These are phyloP conservation scores for Ophion ventricosus DNA, from an alignment of 2,888 invertebrate species.

Conservation along the genomic window DNA sequence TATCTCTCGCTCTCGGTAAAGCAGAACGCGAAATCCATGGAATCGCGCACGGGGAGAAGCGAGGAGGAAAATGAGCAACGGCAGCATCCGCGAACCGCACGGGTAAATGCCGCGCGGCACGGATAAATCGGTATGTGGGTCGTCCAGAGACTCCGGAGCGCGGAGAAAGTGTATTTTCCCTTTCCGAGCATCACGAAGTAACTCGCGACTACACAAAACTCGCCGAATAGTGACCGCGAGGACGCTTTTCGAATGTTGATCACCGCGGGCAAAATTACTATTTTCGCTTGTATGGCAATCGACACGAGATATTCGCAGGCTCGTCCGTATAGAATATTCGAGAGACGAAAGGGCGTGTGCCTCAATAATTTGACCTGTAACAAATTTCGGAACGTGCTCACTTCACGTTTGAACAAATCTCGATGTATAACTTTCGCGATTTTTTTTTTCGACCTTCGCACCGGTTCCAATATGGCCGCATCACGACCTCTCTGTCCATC, in stretches of 20 bases:
- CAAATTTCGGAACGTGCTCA: not conserved
- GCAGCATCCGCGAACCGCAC: constrained; percentile 65
- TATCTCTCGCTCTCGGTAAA: constrained; percentile 7
- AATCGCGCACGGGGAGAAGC: constrained; percentile 18
- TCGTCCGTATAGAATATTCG: not conserved
- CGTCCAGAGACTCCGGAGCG: constrained; percentile 68
- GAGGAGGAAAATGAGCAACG: constrained; percentile 39
- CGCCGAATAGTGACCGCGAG: constrained; percentile 57
- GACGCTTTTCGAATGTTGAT: constrained; percentile 14
- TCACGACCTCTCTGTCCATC: not conserved
- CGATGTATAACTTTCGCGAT: constrained; percentile 23
- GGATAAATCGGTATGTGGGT: constrained; percentile 81
- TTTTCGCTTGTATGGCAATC: constrained; percentile 9
- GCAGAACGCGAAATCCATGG: constrained; percentile 16
- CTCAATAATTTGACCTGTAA: not conserved
- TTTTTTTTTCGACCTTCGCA: constrained; percentile 22
- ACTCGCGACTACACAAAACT: constrained; percentile 44
- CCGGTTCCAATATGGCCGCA: not conserved
- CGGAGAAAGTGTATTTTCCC: constrained; percentile 81
- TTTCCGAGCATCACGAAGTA: constrained; percentile 66
- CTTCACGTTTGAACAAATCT: not conserved
- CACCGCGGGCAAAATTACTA: not conserved
- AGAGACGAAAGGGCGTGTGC: not conserved
- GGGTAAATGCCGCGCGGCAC: constrained; percentile 63
- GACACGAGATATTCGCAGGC: not conserved